phyloP scores from a whole-genome alignment of 2,797 vertebrate species.

The Notoglanidium macrostoma region DNA sequence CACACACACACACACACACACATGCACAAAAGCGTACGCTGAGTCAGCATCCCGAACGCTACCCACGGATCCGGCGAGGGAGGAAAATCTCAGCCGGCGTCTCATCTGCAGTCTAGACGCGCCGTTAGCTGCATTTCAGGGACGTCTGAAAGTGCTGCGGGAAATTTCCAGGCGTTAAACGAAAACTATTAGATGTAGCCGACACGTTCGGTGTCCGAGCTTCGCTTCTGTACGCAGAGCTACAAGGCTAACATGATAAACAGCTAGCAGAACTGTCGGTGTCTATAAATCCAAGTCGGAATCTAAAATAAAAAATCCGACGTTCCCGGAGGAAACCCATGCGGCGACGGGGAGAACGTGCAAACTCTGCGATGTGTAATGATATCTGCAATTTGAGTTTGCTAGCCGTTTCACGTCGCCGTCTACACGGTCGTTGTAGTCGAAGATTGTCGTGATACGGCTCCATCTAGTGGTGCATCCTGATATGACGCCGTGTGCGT shows the following conservation, averaged over 20 bases:
- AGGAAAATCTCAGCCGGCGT: not conserved
- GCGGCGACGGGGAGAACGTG: too few relatives aligned
- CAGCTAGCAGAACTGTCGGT: not conserved
- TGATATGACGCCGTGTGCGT: not conserved
- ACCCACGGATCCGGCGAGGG: slow-evolving; percentile 33
- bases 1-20: not conserved
- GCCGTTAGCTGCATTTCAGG: slow-evolving; percentile 32
- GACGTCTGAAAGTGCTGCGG: not conserved
- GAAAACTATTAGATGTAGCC: not conserved
- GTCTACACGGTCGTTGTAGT: too few relatives aligned
- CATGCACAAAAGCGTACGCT: not conserved
- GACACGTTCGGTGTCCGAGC: too few relatives aligned
- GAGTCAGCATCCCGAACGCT: slow-evolving; percentile 23
- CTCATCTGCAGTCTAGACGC: slow-evolving; percentile 39
- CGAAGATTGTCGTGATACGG: not conserved
- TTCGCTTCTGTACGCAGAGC: too few relatives aligned
- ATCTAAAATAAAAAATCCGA: not conserved
- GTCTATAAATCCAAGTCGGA: not conserved
- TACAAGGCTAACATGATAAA: too few relatives aligned
- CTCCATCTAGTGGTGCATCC: not conserved
- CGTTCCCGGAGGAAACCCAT: too few relatives aligned
- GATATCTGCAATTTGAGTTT: too few relatives aligned
- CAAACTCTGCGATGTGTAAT: too few relatives aligned
- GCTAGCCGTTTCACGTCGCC: not conserved
- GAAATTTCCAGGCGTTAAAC: not conserved